These are phyloP conservation scores for Manis javanica DNA, from an alignment of 2,797 vertebrate genomes.

Conservation along the genomic window DNA sequence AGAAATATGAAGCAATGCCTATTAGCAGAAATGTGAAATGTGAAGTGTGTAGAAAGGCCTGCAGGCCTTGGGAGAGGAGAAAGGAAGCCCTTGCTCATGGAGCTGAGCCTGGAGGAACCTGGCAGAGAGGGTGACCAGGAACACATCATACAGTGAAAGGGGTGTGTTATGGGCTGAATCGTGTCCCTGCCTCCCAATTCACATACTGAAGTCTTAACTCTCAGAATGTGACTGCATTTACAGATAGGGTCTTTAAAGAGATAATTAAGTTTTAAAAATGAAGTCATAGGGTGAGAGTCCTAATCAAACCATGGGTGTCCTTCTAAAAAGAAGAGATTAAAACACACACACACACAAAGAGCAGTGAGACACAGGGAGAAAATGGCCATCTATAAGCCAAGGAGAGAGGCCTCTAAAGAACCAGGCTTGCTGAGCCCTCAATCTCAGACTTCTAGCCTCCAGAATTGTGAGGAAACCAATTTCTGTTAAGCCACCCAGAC, in stretches of 20 bases:
- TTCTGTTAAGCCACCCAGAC: background rate
- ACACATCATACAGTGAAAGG: background rate
- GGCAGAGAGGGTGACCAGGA: background rate
- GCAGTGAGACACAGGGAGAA: background rate
- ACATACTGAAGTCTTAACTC: background rate
- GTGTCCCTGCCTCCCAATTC: background rate
- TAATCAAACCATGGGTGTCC: background rate
- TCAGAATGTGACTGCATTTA: background rate
- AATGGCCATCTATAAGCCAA: background rate
- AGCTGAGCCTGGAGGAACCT: background rate
- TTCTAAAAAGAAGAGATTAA: background rate
- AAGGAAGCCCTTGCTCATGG: background rate
- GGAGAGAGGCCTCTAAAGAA: background rate
- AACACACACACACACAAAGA: background rate
- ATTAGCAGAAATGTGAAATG: background rate
- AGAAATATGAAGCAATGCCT: slow-evolving; percentile 50
- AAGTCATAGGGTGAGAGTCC: background rate
- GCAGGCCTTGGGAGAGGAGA: background rate
- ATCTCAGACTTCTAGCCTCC: background rate
- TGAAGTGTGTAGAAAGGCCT: background rate
- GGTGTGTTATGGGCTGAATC: background rate
- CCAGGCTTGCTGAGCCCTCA: background rate
- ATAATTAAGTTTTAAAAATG: background rate
- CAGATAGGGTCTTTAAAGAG: background rate
- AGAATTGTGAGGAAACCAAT: background rate